phyloP scores from a whole-genome alignment of 2,113 vertebrate species.

The Pongo abelii region DNA sequence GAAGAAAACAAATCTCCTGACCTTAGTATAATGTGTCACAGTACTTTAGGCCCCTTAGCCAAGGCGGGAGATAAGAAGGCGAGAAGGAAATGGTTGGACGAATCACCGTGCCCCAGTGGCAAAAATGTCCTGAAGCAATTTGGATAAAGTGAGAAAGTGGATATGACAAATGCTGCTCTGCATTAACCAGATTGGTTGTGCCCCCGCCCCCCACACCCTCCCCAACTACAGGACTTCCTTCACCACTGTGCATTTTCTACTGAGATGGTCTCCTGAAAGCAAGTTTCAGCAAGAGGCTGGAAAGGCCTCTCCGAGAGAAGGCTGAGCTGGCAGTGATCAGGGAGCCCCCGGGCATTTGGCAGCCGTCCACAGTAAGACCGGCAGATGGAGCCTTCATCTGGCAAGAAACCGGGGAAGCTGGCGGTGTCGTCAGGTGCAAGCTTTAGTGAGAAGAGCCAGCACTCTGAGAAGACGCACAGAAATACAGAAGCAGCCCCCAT shows the following conservation, averaged over 20 bases:
- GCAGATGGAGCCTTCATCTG: background rate
- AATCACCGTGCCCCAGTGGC: background rate
- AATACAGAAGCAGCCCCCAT: background rate
- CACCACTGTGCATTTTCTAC: background rate
- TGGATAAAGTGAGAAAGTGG: background rate
- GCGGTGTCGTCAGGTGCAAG: rapidly evolving
- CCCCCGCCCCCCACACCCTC: background rate
- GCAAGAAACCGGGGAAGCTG: background rate
- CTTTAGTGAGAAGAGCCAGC: background rate
- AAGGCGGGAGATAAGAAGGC: background rate
- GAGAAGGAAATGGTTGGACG: background rate
- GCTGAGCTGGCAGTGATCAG: background rate
- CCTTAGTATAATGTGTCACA: rapidly evolving
- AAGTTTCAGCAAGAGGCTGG: background rate
- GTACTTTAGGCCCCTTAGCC: background rate
- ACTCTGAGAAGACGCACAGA: too few relatives aligned
- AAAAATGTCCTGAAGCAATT: background rate
- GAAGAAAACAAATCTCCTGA: background rate
- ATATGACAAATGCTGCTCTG: background rate
- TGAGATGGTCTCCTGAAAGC: background rate
- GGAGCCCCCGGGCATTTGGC: background rate
- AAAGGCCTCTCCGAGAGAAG: background rate
- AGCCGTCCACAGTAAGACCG: rapidly evolving
- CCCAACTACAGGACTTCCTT: background rate
- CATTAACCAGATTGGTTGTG: too few relatives aligned